These are phyloP conservation scores for Trichopria drosophilae DNA, from an alignment of 2,888 invertebrate species.

Conservation along the genomic window DNA sequence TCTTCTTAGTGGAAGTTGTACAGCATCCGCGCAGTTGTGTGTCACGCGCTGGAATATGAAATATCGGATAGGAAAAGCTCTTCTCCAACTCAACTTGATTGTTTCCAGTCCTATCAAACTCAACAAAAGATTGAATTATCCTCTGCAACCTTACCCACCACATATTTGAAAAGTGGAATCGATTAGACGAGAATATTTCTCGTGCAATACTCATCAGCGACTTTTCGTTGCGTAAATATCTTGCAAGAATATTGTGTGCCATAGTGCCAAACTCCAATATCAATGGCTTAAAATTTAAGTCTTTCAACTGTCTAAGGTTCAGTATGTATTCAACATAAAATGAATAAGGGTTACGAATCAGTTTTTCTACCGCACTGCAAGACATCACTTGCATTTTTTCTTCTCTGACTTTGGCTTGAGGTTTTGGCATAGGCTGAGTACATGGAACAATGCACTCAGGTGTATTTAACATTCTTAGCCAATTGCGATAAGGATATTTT, in stretches of 20 bases:
- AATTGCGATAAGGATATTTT: conserved; percentile 23
- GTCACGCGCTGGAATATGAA: conserved; percentile 9
- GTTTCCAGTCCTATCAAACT: conserved; percentile 21
- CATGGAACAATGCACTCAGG: conserved; percentile 26
- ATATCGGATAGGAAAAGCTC: conserved; percentile 16
- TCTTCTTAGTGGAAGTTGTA: conserved; percentile 10
- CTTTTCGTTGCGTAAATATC: conserved; percentile 24
- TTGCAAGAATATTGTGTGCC: conserved; percentile 25
- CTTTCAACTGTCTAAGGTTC: conserved; percentile 24
- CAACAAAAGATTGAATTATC: conserved; percentile 24
- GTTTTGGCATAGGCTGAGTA: conserved; percentile 27
- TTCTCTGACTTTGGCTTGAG: conserved; percentile 25
- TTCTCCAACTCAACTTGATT: conserved; percentile 15
- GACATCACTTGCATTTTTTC: conserved; percentile 26
- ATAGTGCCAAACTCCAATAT: conserved; percentile 26
- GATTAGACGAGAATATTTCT: conserved; percentile 20
- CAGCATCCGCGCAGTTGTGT: conserved; percentile 10
- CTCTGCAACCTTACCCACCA: conserved; percentile 22
- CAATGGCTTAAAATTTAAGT: conserved; percentile 26
- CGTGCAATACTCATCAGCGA: conserved; percentile 23
- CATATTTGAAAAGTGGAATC: conserved; percentile 24
- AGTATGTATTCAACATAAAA: conserved; percentile 25
- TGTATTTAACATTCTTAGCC: conserved; percentile 23
- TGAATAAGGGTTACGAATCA: conserved; percentile 24
- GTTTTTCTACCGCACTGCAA: conserved; percentile 24